Evolutionary conservation across 2,113 vertebrate genomes (phyloP).

Genomic region (Cromileptes altivelis): DNA sequence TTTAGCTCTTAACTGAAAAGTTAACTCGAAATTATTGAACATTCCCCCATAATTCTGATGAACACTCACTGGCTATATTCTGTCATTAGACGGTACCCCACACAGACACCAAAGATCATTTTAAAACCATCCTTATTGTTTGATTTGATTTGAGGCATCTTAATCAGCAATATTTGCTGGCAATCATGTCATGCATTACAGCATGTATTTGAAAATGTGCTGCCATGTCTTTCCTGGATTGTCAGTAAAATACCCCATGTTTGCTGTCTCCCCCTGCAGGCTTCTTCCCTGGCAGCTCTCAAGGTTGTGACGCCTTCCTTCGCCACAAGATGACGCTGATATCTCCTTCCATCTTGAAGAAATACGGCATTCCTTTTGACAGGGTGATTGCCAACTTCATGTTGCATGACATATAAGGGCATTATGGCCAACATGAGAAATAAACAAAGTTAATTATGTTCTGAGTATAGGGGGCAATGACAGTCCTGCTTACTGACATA

Average conservation of each 20-base stretch:
- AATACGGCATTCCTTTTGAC: slow-evolving; percentile 97
- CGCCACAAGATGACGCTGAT: slow-evolving; percentile 99
- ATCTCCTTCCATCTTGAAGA: slow-evolving; percentile 97
- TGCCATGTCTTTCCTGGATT: not conserved
- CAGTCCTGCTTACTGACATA: not conserved
- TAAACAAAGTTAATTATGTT: not conserved
- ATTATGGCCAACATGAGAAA: not conserved
- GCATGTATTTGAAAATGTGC: not conserved
- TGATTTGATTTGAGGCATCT: too few species aligned
- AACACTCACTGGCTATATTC: not conserved
- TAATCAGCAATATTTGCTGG: not conserved
- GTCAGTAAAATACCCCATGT: not conserved
- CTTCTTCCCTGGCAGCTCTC: slow-evolving; percentile 97
- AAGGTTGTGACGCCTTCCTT: slow-evolving; percentile 98
- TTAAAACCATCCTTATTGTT: not conserved
- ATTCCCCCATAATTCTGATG: not conserved
- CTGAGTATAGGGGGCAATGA: not conserved
- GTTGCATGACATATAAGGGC: not conserved
- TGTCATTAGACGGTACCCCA: not conserved
- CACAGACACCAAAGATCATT: not conserved
- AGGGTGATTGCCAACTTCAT: slow-evolving; percentile 84
- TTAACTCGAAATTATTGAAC: slow-evolving; percentile 9
- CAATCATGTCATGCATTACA: not conserved
- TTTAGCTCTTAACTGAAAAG: not conserved
- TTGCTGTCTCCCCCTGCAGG: slow-evolving; percentile 79